Evolutionary conservation across 2,888 invertebrate genomes (phyloP).

Genomic region (Ctenicera cuprea): DNA sequence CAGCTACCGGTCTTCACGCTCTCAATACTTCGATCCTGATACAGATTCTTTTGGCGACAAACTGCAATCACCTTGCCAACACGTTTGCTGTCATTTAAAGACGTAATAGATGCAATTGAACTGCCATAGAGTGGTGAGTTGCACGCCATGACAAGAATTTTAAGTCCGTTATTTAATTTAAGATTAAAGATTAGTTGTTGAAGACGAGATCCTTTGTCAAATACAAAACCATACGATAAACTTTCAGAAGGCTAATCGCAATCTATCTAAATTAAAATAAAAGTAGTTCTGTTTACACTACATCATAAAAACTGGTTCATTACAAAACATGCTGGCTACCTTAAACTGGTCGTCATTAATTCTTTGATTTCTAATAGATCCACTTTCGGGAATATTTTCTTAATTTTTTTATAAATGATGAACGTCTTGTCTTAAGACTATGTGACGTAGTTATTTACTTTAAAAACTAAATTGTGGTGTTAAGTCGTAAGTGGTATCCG

Average conservation of each 20-base stretch:
- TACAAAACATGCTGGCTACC: slow-evolving; percentile 27
- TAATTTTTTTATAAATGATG: neutral
- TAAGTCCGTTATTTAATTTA: neutral
- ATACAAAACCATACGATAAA: neutral
- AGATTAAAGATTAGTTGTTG: slow-evolving; percentile 2
- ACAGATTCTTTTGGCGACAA: slow-evolving; percentile 16
- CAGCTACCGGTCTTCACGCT: slow-evolving; percentile 54
- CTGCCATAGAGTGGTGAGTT: neutral
- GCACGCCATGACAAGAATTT: neutral
- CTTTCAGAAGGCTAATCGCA: neutral
- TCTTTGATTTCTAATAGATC: slow-evolving; percentile 21
- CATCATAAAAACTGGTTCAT: slow-evolving; percentile 26
- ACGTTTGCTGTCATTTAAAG: slow-evolving; percentile 13
- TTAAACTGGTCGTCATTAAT: slow-evolving; percentile 18
- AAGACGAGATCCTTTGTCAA: slow-evolving; percentile 16
- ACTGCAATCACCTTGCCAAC: slow-evolving; percentile 11
- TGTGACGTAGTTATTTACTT: slow-evolving; percentile 6
- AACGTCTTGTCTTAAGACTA: neutral
- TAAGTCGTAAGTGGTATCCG: neutral
- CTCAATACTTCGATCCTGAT: slow-evolving; percentile 19
- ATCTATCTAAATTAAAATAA: slow-evolving; percentile 17
- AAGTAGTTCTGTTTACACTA: slow-evolving; percentile 22
- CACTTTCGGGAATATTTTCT: neutral
- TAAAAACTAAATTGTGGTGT: neutral
- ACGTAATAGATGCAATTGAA: slow-evolving; percentile 3